phyloP scores from a whole-genome alignment of 2,888 invertebrate species.

The Azorinus chamasolen region DNA sequence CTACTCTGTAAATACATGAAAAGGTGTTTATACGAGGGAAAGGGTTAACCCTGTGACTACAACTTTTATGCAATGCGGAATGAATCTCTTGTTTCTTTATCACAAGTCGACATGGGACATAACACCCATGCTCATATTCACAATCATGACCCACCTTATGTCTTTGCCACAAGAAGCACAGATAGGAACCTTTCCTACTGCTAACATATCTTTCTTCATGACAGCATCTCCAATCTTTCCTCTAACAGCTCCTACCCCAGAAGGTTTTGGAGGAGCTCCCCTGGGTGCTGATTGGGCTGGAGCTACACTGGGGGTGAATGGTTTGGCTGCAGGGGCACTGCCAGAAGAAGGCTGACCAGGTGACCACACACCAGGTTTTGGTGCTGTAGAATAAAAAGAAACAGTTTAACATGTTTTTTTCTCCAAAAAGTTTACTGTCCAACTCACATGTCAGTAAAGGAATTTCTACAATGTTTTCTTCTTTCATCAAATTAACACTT shows the following conservation, averaged over 20 bases:
- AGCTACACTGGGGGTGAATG: slow-evolving; percentile 62
- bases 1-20: too few relatives aligned
- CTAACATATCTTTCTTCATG: slow-evolving; percentile 69
- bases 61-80: too few relatives aligned
- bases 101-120: too few relatives aligned
- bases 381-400: slow-evolving; percentile 48
- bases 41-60: too few relatives aligned
- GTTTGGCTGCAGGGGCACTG: slow-evolving; percentile 65
- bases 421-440: too few relatives aligned
- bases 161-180: slow-evolving; percentile 80
- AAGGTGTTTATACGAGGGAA: too few relatives aligned
- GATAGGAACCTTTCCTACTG: slow-evolving; percentile 66
- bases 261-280: slow-evolving; percentile 72
- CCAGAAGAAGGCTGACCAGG: slow-evolving; percentile 63
- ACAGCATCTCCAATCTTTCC: slow-evolving; percentile 81
- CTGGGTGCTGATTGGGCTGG: slow-evolving; percentile 51
- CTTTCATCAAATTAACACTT: too few relatives aligned
- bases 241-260: slow-evolving; percentile 78
- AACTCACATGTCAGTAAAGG: too few relatives aligned
- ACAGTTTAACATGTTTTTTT: too few relatives aligned
- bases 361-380: slow-evolving; percentile 75
- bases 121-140: too few relatives aligned
- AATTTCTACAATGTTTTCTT: too few relatives aligned
- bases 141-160: slow-evolving; percentile 71
- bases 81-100: too few relatives aligned